Conservation (phyloP, 2,797 vertebrate species). For the Lates japonicus region DNA sequence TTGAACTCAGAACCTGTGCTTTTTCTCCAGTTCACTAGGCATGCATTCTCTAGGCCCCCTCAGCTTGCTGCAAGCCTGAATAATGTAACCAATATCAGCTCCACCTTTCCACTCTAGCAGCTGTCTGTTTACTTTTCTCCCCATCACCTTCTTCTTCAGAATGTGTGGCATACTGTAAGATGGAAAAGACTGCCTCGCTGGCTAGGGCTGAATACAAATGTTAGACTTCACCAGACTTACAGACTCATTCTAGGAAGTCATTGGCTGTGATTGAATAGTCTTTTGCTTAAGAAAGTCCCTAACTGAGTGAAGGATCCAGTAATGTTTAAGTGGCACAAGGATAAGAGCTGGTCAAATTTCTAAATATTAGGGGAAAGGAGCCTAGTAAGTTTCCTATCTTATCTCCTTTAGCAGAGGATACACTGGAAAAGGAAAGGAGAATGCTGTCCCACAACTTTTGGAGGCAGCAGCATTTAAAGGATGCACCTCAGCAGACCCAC, state of each 20-base stretch:
- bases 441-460: too few relatives aligned
- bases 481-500: too few relatives aligned
- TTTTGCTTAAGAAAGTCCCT: too few relatives aligned
- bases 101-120: constrained; percentile 73
- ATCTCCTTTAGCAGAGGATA: too few relatives aligned
- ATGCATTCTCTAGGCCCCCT: constrained; percentile 50
- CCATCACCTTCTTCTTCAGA: constrained; percentile 65
- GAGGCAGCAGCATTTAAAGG: too few relatives aligned
- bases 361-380: too few relatives aligned
- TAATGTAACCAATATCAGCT: constrained; percentile 81
- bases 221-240: not conserved
- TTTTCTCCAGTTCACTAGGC: constrained; percentile 63
- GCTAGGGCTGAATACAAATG: constrained; percentile 16
- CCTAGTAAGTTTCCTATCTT: too few relatives aligned
- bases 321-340: too few relatives aligned
- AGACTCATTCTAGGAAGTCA: not conserved
- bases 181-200: constrained; percentile 51
- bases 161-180: constrained; percentile 64
- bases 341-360: too few relatives aligned
- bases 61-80: constrained; percentile 67
- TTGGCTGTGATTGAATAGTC: too few relatives aligned
- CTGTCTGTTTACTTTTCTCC: constrained; percentile 68
- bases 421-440: too few relatives aligned
- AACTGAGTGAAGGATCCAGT: too few relatives aligned
- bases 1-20: constrained; percentile 51